phyloP scores from a whole-genome alignment of 2,113 vertebrate genomes.

The Paratilapia polleni region DNA sequence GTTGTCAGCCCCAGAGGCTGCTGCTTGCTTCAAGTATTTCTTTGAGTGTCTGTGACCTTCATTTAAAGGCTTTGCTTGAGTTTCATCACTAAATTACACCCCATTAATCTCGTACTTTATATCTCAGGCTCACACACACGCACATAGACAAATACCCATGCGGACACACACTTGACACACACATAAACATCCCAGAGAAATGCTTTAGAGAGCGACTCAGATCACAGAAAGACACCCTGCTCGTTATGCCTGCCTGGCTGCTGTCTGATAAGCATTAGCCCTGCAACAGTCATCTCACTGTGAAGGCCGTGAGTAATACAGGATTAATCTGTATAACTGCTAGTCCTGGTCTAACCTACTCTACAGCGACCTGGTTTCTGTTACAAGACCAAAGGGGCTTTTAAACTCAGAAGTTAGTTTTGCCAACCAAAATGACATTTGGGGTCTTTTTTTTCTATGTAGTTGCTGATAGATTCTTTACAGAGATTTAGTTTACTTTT shows the following conservation, averaged over 20 bases:
- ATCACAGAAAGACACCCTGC: slow-evolving; percentile 47
- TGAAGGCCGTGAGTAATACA: slow-evolving; percentile 26
- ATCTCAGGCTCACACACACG: slow-evolving; percentile 16
- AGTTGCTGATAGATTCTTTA: not conserved
- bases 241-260: slow-evolving; percentile 46
- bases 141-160: slow-evolving; percentile 7
- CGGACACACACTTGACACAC: not conserved
- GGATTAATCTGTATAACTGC: slow-evolving; percentile 27
- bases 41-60: slow-evolving; percentile 53
- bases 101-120: slow-evolving; percentile 36
- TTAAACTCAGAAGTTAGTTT: not conserved
- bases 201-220: slow-evolving; percentile 32
- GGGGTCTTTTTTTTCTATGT: not conserved
- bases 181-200: slow-evolving; percentile 39
- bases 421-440: not conserved
- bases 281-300: slow-evolving; percentile 10
- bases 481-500: not conserved
- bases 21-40: not conserved
- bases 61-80: slow-evolving; percentile 17
- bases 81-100: slow-evolving; percentile 26
- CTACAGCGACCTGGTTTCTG: slow-evolving; percentile 26
- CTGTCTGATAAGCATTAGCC: slow-evolving; percentile 59
- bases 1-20: fast-evolving
- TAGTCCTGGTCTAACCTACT: slow-evolving; percentile 1
- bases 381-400: not conserved